Percentiles rank a stretch among this genome's conserved stretches.
Conservation (phyloP, 1,140 invertebrate genomes). For the Venustaconcha ellipsiformis region DNA sequence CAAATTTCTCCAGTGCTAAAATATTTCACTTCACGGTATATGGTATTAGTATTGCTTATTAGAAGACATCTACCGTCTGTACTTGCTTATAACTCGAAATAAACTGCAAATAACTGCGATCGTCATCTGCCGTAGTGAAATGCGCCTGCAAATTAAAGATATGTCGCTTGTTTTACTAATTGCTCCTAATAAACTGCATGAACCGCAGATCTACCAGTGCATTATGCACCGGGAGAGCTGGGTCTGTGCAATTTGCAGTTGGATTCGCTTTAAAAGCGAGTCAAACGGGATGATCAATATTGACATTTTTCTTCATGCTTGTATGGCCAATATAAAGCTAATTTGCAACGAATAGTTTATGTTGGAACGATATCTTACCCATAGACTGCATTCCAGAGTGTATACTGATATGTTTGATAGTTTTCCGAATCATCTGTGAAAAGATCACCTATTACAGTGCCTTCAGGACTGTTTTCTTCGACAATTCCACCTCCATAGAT, state of each 20-base stretch:
- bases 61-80: too few relatives aligned
- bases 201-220: too few relatives aligned
- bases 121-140: too few relatives aligned
- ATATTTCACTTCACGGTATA: too few relatives aligned
- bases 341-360: not conserved
- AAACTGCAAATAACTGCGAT: too few relatives aligned
- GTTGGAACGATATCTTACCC: constrained; percentile 34
- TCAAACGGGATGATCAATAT: not conserved
- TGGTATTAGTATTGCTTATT: too few relatives aligned
- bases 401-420: constrained; percentile 53
- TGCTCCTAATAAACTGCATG: too few relatives aligned
- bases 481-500: constrained; percentile 37
- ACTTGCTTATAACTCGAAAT: too few relatives aligned
- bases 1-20: too few relatives aligned
- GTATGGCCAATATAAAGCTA: not conserved
- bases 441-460: constrained; percentile 41
- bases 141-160: too few relatives aligned
- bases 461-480: constrained; percentile 40
- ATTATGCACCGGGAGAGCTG: not conserved
- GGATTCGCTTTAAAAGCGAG: not conserved
- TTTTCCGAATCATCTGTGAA: constrained; percentile 48
- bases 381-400: constrained; percentile 32
- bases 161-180: too few relatives aligned
- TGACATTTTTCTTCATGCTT: not conserved
- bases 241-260: not conserved